Conservation (phyloP, 2,113 vertebrate species). For the Phylloscopus trochiloides region DNA sequence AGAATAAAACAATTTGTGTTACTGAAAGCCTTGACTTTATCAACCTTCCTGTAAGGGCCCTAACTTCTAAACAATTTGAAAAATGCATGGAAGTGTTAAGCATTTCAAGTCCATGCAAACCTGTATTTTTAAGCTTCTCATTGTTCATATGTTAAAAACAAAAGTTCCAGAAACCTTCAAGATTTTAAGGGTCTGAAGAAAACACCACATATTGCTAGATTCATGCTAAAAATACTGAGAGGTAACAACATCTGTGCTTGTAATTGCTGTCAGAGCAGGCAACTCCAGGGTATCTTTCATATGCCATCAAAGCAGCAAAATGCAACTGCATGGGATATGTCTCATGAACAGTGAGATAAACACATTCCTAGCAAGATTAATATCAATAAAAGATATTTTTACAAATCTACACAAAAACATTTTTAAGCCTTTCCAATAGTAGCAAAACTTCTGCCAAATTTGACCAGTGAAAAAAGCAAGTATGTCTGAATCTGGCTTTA, state of each 20-base stretch:
- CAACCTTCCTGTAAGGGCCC: not conserved
- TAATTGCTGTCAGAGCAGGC: not conserved
- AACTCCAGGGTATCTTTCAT: not conserved
- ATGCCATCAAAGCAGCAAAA: not conserved
- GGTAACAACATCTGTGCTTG: not conserved
- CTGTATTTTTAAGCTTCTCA: not conserved
- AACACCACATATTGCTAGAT: not conserved
- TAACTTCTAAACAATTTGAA: not conserved
- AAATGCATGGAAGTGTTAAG: not conserved
- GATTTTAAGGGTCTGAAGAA: not conserved
- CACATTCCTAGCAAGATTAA: not conserved
- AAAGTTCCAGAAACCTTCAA: not conserved
- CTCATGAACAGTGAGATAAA: not conserved
- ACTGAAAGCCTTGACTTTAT: not conserved
- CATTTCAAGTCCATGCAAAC: not conserved
- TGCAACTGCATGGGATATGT: not conserved
- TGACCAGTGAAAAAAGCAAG: not conserved
- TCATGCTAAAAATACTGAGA: not conserved
- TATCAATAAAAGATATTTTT: not conserved
- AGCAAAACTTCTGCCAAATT: not conserved
- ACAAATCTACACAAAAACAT: not conserved
- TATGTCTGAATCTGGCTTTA: not conserved
- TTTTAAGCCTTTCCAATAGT: not conserved
- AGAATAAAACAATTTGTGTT: fast-evolving
- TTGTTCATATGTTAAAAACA: not conserved